Percentiles rank a stretch among this genome's conserved stretches.
These are phyloP conservation scores for Ramphastos sulfuratus DNA, from an alignment of 2,113 vertebrate genomes.

Conservation along the genomic window DNA sequence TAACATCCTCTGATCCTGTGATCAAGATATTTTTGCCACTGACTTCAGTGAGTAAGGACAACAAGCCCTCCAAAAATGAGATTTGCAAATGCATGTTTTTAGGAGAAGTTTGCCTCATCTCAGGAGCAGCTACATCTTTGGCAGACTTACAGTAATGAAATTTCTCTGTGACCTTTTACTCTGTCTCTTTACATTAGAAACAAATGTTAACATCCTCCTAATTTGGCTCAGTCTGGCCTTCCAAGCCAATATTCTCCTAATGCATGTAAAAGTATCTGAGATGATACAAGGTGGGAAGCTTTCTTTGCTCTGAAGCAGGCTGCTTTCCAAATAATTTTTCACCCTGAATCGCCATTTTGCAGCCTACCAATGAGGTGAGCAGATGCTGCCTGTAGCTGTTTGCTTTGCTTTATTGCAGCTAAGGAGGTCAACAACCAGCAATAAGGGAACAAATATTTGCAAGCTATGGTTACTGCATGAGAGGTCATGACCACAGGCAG, in stretches of 20 bases:
- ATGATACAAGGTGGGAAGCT: slow-evolving; percentile 10
- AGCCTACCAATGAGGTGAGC: slow-evolving; percentile 15
- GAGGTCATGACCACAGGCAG: background rate
- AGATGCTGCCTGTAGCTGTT: slow-evolving; percentile 12
- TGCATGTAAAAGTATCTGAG: slow-evolving; percentile 35
- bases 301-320: slow-evolving; percentile 28
- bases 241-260: slow-evolving; percentile 19
- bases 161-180: slow-evolving; percentile 49
- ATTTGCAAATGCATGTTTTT: background rate
- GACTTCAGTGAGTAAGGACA: background rate
- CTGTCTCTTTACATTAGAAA: slow-evolving; percentile 63
- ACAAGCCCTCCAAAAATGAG: background rate
- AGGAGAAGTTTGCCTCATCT: background rate
- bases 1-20: too few relatives aligned
- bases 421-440: slow-evolving; percentile 26
- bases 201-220: slow-evolving; percentile 42
- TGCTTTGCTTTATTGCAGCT: slow-evolving; percentile 62
- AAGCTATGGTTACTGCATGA: background rate
- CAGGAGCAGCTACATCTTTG: background rate
- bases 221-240: slow-evolving; percentile 58
- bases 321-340: slow-evolving; percentile 48
- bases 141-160: slow-evolving; percentile 39
- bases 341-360: slow-evolving; percentile 47
- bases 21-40: background rate
- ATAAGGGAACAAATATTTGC: slow-evolving; percentile 56